A percentile compares a stretch with the other conserved stretches of the same genome.
Conservation (phyloP, 92 coral and sea anemone species). For the Galaxea fascicularis region DNA sequence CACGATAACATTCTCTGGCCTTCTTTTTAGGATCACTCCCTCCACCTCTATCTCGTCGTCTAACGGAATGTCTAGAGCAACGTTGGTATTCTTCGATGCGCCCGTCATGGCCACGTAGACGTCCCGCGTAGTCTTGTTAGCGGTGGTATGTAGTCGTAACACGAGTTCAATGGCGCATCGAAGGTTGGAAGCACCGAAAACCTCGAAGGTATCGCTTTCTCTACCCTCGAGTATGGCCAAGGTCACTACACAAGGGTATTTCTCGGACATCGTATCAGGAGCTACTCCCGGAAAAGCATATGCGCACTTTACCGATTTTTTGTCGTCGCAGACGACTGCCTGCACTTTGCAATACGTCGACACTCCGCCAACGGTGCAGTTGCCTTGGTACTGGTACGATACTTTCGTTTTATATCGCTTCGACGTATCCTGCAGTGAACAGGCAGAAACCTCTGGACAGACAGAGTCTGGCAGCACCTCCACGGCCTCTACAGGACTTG, state of each 20-base stretch:
- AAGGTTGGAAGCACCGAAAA: background rate
- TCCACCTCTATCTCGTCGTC: background rate
- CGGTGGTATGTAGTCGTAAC: background rate
- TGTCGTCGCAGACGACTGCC: background rate
- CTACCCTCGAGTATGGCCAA: background rate
- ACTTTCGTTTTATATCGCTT: background rate
- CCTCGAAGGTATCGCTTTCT: background rate
- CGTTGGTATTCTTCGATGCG: background rate
- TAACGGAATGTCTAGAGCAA: background rate
- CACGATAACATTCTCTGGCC: background rate
- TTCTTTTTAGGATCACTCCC: background rate
- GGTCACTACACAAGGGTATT: background rate
- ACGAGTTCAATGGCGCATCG: background rate
- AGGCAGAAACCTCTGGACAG: too few species aligned
- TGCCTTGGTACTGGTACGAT: background rate
- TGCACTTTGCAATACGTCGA: background rate
- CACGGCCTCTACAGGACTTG: background rate
- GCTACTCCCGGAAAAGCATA: background rate
- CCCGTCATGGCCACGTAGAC: slow-evolving; percentile 7
- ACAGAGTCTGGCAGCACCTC: too few species aligned
- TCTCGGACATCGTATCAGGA: background rate
- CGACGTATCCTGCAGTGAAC: background rate
- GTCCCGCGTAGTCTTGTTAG: background rate
- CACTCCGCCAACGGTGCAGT: background rate
- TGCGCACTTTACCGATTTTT: background rate